These are phyloP conservation scores for Carapus acus DNA, from an alignment of 2,797 vertebrate species.

Conservation along the genomic window DNA sequence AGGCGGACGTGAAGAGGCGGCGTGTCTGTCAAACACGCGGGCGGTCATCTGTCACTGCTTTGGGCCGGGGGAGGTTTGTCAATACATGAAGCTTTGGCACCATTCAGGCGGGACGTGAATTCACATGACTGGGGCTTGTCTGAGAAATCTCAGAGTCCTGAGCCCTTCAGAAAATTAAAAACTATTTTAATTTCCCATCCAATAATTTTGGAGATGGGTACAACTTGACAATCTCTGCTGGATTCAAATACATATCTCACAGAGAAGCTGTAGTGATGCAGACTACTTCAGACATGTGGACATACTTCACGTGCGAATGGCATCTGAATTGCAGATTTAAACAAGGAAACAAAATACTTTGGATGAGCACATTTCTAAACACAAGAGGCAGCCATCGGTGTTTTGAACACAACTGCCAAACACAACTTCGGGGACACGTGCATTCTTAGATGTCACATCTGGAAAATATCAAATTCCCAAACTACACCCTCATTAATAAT, in stretches of 20 bases:
- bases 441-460: background rate
- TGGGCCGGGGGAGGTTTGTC: constrained; percentile 29
- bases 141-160: too few relatives aligned
- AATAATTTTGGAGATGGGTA: too few relatives aligned
- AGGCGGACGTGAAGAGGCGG: constrained; percentile 25
- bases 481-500: constrained; percentile 6
- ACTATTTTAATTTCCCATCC: too few relatives aligned
- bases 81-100: constrained; percentile 9
- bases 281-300: too few relatives aligned
- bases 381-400: background rate
- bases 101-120: too few relatives aligned
- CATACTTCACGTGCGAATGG: too few relatives aligned
- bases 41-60: constrained; percentile 18
- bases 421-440: background rate
- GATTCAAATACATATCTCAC: too few relatives aligned
- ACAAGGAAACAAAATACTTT: constrained; percentile 8
- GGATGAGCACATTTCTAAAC: background rate
- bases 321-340: constrained; percentile 2
- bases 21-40: constrained; percentile 25
- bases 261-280: too few relatives aligned
- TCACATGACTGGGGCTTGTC: too few relatives aligned
- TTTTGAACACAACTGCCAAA: background rate
- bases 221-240: background rate
- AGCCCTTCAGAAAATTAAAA: too few relatives aligned
- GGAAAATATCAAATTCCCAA: background rate